Base-by-base conservation (phyloP, 2,113 vertebrate genomes). In the Propithecus coquereli region DNA sequence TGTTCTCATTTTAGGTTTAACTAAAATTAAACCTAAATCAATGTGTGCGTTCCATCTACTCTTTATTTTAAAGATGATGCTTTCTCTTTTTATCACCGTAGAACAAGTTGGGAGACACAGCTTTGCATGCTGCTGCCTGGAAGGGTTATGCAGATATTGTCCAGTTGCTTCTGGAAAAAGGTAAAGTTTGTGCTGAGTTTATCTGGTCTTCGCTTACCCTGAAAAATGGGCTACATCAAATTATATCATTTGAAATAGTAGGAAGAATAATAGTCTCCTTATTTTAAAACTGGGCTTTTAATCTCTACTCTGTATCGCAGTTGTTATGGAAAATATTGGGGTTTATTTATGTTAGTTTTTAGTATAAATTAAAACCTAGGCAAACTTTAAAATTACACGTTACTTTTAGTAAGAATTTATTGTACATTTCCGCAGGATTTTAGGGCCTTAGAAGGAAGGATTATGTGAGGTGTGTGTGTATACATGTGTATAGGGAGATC, bases 91-190 rank as follows among this genome's bases (percentile, higher is more conserved):
- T 98, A 79, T 97, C 94, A 98, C 89, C 84, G 79, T 97, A 99
- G 99, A 99, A 99, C 98, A 99, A 99, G 98, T 98, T 99, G 87
- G 99, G 99, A 93, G 99, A 99, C 98, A 99, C 99, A 13, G 97
- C 98, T 97, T 98, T 99, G 97, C 99, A 99, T 45, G 99, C 99
- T 96, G 99, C 99, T 92, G 99, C 99, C 87, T 99, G 99, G 99
- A 99, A 99, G 90, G 99, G 99, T 93, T 99, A 99, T 96, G 99
- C 99, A 94, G 99, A 99, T 98, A 99, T 99, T 94, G 99, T 99
- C 98, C 99, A 99, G 98, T 98, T 99, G 99, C 98, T 99, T 96
- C 99, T 99, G 95, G 99, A 97, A 93, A 99, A 99, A 98, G 98
- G 99, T 99, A 98, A 98, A 97, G 40, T 94, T 90, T 47, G 8